Evolutionary conservation across 1,140 invertebrate genomes (phyloP).

Genomic region (Trichonephila clavata): DNA sequence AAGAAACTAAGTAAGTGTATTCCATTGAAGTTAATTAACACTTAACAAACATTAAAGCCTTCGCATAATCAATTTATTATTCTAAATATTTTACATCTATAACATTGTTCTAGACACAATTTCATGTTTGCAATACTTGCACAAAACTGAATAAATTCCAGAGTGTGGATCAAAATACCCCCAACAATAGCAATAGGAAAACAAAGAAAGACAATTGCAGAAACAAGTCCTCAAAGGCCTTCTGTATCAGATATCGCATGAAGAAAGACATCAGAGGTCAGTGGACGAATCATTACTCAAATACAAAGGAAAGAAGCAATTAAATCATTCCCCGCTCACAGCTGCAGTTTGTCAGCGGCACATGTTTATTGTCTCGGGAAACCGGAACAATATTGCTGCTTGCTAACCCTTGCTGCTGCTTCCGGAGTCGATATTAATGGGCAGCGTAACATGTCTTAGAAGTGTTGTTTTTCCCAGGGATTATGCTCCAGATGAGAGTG

Average conservation of each 20-base stretch:
- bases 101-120: too few relatives aligned
- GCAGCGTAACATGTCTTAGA: not conserved
- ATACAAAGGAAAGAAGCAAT: conserved; percentile 57
- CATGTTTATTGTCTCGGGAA: conserved; percentile 67
- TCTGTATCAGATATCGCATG: not conserved
- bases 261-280: conserved; percentile 21
- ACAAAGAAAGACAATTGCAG: too few relatives aligned
- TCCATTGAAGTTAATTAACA: too few relatives aligned
- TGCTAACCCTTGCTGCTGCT: conserved; percentile 39
- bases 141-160: too few relatives aligned
- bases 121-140: too few relatives aligned
- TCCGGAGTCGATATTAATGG: conserved; percentile 12
- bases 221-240: too few relatives aligned
- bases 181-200: too few relatives aligned
- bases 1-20: too few relatives aligned
- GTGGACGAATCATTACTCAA: conserved; percentile 61
- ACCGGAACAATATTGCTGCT: conserved; percentile 27
- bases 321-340: conserved; percentile 57
- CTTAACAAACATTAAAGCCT: too few relatives aligned
- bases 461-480: conserved; percentile 8
- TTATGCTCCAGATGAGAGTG: not conserved
- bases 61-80: too few relatives aligned
- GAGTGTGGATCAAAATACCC: too few relatives aligned
- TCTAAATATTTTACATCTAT: too few relatives aligned
- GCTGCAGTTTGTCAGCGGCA: conserved; percentile 57